phyloP scores from a whole-genome alignment of 2,797 vertebrate species.

The Hephaestus fuliginosus region DNA sequence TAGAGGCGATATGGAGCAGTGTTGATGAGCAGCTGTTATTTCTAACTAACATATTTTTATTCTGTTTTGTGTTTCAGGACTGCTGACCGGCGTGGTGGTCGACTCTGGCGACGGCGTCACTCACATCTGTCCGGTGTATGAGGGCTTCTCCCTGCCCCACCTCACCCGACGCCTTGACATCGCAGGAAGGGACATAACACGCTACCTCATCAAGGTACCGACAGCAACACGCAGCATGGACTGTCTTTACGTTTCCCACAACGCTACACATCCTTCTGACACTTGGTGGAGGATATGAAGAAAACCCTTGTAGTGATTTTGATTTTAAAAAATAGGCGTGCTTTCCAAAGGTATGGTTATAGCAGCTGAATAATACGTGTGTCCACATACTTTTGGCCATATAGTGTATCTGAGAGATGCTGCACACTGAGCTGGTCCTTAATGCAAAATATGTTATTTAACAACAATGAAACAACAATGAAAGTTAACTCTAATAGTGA shows the following conservation, averaged over 20 bases:
- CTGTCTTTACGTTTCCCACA: neutral
- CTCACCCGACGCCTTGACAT: constrained; percentile 82
- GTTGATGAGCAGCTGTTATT: no score
- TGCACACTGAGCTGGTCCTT: no score
- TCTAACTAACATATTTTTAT: neutral
- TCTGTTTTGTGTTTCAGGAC: constrained; percentile 48
- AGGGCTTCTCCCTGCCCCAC: constrained; percentile 81
- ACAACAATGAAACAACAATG: no score
- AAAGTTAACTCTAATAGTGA: no score
- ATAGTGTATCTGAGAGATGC: no score
- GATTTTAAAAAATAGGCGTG: no score
- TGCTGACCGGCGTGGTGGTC: constrained; percentile 80
- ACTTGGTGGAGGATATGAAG: neutral
- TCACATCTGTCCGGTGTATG: constrained; percentile 83
- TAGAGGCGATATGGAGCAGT: no score
- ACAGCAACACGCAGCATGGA: neutral
- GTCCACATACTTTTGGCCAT: no score
- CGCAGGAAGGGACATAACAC: constrained; percentile 82
- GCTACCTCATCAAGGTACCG: constrained; percentile 82
- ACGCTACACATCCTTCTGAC: neutral
- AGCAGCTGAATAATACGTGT: no score
- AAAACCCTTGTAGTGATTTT: neutral
- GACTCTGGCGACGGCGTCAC: constrained; percentile 83
- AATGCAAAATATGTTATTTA: no score
- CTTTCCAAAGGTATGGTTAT: no score